Evolutionary conservation across 2,797 vertebrate species (phyloP).

Genomic region (Acanthurus tractus): DNA sequence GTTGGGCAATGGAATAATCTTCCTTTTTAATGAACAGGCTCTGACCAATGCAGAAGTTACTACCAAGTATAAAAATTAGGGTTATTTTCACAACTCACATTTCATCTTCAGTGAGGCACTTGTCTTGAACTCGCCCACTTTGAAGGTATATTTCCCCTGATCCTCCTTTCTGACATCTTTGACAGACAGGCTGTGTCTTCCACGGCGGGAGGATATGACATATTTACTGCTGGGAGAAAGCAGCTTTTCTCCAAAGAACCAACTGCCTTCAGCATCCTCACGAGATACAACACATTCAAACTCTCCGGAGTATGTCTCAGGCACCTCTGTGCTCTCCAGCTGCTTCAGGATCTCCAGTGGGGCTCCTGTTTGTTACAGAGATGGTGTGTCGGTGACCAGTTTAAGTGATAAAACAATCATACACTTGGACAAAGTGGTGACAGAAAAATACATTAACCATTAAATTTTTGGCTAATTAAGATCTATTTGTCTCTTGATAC

Average conservation of each 20-base stretch:
- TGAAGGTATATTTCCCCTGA: constrained; percentile 95
- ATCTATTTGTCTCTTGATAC: not conserved
- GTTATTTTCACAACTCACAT: constrained; percentile 84
- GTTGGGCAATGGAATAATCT: not conserved
- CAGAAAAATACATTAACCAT: not conserved
- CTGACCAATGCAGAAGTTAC: no score
- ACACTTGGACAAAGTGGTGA: not conserved
- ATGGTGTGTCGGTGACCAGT: not conserved
- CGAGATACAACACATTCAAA: constrained; percentile 93
- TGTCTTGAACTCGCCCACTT: constrained; percentile 90
- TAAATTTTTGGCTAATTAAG: no score
- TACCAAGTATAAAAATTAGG: no score
- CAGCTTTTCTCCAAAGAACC: constrained; percentile 92
- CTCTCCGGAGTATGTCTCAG: constrained; percentile 93
- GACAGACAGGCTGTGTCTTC: constrained; percentile 91
- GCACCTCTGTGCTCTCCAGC: constrained; percentile 92
- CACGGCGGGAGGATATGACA: constrained; percentile 91
- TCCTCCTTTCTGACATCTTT: constrained; percentile 96
- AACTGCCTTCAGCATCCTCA: constrained; percentile 94
- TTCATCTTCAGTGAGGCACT: constrained; percentile 94
- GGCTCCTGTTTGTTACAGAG: constrained; percentile 84
- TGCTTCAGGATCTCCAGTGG: constrained; percentile 91
- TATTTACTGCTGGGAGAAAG: constrained; percentile 90
- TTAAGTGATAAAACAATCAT: not conserved
- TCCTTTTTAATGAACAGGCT: no score